A percentile compares a stretch with the other conserved stretches of the same genome.
phyloP scores from a whole-genome alignment of 2,113 vertebrate species.

The Piaya cayana region DNA sequence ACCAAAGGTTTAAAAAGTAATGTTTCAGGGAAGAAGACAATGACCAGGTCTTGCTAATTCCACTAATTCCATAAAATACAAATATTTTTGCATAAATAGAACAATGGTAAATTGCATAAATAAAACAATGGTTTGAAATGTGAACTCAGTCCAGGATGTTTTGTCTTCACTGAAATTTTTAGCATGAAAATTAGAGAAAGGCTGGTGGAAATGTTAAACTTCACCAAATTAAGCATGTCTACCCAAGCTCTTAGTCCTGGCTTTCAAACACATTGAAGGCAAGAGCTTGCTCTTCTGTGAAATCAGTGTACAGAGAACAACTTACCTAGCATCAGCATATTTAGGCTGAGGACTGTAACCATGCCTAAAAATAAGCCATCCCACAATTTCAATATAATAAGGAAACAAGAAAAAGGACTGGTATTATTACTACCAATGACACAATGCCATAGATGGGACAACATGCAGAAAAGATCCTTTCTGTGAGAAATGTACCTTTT shows the following conservation, averaged over 20 bases:
- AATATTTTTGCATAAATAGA: not conserved
- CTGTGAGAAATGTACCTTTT: not conserved
- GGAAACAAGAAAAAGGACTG: not conserved
- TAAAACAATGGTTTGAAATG: not conserved
- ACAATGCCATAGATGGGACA: not conserved
- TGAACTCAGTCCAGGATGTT: not conserved
- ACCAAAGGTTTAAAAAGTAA: not conserved
- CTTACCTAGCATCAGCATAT: not conserved
- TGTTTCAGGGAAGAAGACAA: not conserved
- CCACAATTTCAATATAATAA: not conserved
- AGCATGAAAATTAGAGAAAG: not conserved
- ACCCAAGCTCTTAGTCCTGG: not conserved
- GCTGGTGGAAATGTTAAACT: not conserved
- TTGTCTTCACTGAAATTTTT: not conserved
- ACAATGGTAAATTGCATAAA: not conserved
- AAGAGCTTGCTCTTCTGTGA: not conserved
- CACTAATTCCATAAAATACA: not conserved
- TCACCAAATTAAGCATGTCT: not conserved
- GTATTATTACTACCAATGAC: not conserved
- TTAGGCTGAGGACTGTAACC: not conserved
- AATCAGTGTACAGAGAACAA: not conserved
- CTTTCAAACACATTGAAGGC: not conserved
- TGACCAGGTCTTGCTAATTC: not conserved
- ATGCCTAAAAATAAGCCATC: not conserved
- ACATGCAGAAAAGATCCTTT: not conserved